Evolutionary conservation across 2,888 invertebrate species (phyloP), one percentile per base, ranked within the genome.

Genomic region (Tenthredo amoena): DNA sequence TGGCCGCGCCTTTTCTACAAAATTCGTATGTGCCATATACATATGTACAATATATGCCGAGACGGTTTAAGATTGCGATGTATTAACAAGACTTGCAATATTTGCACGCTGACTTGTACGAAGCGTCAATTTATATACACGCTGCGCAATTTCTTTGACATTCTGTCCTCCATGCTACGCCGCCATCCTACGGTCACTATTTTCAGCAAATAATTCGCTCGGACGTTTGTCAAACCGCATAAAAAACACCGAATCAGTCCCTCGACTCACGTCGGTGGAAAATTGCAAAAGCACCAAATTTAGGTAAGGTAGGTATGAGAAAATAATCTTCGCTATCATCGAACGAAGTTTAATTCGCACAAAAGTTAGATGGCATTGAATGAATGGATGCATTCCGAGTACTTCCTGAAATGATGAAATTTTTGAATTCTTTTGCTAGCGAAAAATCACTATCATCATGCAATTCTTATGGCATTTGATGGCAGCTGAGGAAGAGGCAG

Each of bases 1-100:
- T 43, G n/a, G 72, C 72, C 72, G 21, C 43, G 21, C 40, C 72
- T 74, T 74, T 74, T 43, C 43, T 43, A 74, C 21, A 74, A 74
- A 74, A 43, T 74, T 43, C 31, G 7, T 15, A n/a, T 34, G 68
- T 31, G 31, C 12, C 68, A 68, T 31, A 47, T 37, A 26, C 26
- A 26, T 26, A 26, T 26, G 26, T 26, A 26, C 26, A 37, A 5
- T 34, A 9, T 31, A 34, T 15, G 21, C 15, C 72, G 43, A 74
- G 43, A 43, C 43, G 37, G 43, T 43, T n/a, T 40, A 34, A 43
- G n/a, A 74, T 74, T 40, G 43, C n/a, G n/a, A 74, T 6, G 43
- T 74, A 74, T 40, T 43, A 40, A 31, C 72, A 43, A 43, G 43
- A 40, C 21, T 21, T 43, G 72, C n/a, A 43, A 43, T 74, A 74